A percentile compares a stretch with the other conserved stretches of the same genome.
Conservation (phyloP, 2,797 vertebrate species). For the Hoplostethus mediterraneus region DNA sequence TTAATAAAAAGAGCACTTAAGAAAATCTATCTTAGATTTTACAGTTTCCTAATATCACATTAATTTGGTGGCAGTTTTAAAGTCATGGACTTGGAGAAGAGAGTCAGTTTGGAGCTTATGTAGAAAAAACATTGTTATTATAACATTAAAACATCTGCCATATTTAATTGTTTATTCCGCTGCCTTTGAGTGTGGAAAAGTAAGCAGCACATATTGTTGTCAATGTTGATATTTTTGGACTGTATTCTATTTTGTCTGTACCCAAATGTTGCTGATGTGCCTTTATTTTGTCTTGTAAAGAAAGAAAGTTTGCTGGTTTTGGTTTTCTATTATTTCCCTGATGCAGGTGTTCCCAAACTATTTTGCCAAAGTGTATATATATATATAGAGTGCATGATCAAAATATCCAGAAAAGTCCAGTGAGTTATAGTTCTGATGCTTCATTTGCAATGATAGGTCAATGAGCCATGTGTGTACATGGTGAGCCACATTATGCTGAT, state of each 20-base stretch:
- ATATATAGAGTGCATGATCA: slow-evolving; percentile 33
- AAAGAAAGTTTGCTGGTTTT: neutral
- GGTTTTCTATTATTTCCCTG: slow-evolving; percentile 10
- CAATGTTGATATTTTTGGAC: slow-evolving; percentile 44
- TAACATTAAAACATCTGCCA: slow-evolving; percentile 51
- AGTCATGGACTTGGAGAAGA: slow-evolving; percentile 10
- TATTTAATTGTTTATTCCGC: slow-evolving; percentile 34
- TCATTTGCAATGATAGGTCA: slow-evolving; percentile 22
- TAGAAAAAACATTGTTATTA: slow-evolving; percentile 21
- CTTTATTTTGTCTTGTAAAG: slow-evolving; percentile 53
- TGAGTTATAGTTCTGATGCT: slow-evolving; percentile 22
- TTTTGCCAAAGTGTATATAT: slow-evolving; percentile 52
- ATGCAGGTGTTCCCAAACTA: slow-evolving; percentile 27
- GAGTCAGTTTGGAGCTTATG: slow-evolving; percentile 5
- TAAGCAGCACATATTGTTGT: slow-evolving; percentile 4
- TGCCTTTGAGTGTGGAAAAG: slow-evolving; percentile 26
- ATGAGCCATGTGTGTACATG: neutral
- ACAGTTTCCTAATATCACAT: neutral
- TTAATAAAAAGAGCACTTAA: slow-evolving; percentile 45
- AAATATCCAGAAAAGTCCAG: slow-evolving; percentile 13
- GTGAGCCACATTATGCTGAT: neutral
- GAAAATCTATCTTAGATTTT: slow-evolving; percentile 11
- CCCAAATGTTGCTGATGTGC: slow-evolving; percentile 61
- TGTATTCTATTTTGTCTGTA: slow-evolving; percentile 38
- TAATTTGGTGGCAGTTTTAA: slow-evolving; percentile 22